Conservation (phyloP, 2,888 invertebrate genomes). For the Apamea sordens region DNA sequence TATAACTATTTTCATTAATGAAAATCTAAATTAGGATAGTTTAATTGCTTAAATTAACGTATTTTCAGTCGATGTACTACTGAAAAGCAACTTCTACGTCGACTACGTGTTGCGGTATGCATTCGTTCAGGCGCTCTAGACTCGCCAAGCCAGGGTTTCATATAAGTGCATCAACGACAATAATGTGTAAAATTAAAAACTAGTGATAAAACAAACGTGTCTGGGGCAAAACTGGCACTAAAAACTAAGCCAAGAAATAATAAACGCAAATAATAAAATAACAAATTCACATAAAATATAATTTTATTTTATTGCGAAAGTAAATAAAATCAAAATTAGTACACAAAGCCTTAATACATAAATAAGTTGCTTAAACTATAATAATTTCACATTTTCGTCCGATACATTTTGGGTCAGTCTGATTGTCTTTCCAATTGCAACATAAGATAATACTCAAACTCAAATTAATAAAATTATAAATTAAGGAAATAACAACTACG, state of each 20-base stretch:
- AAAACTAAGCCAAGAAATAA: slow-evolving; percentile 35
- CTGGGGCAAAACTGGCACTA: not conserved
- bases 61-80: not conserved
- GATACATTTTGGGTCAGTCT: slow-evolving; percentile 68
- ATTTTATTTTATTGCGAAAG: slow-evolving; percentile 74
- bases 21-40: not conserved
- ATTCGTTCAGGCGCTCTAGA: slow-evolving; percentile 50
- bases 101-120: slow-evolving; percentile 35
- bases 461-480: slow-evolving; percentile 14
- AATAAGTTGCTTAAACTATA: slow-evolving; percentile 62
- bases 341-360: slow-evolving; percentile 66
- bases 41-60: not conserved
- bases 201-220: not conserved
- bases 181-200: slow-evolving; percentile 27
- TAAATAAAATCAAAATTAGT: slow-evolving; percentile 76
- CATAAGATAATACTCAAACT: slow-evolving; percentile 49
- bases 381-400: slow-evolving; percentile 60
- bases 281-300: slow-evolving; percentile 70
- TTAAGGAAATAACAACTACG: slow-evolving; percentile 31
- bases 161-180: not conserved
- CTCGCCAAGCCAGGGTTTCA: not conserved
- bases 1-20: not conserved
- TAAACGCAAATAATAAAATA: slow-evolving; percentile 62
- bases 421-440: slow-evolving; percentile 62
- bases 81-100: slow-evolving; percentile 20